A percentile compares a stretch with the other conserved stretches of the same genome.
These are phyloP conservation scores for Scomber japonicus DNA, from an alignment of 2,113 vertebrate genomes.

Conservation along the genomic window DNA sequence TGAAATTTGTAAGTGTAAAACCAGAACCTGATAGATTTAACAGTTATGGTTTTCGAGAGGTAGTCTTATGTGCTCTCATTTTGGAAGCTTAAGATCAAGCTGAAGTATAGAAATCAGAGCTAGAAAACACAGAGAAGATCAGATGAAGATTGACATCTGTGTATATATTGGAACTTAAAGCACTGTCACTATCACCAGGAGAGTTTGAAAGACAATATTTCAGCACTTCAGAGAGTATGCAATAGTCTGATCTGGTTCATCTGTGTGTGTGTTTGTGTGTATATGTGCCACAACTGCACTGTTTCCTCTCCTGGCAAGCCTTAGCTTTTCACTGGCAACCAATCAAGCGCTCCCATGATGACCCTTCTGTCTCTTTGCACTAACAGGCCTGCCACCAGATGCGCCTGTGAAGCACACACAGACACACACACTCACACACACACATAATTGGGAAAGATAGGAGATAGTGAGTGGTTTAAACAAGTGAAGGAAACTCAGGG, in stretches of 20 bases:
- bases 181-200: constrained; percentile 40
- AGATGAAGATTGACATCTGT: constrained; percentile 60
- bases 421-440: constrained; percentile 29
- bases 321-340: constrained; percentile 79
- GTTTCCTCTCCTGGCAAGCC: constrained; percentile 79
- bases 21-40: constrained; percentile 39
- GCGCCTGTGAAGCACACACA: constrained; percentile 78
- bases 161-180: constrained; percentile 40
- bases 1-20: constrained; percentile 29
- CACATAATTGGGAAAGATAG: constrained; percentile 56
- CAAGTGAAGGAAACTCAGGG: constrained; percentile 62
- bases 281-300: constrained; percentile 75
- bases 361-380: constrained; percentile 83
- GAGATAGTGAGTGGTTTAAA: constrained; percentile 55
- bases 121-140: constrained; percentile 37
- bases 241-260: constrained; percentile 56
- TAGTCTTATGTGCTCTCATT: constrained; percentile 36
- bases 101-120: constrained; percentile 37
- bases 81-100: constrained; percentile 24
- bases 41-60: constrained; percentile 18
- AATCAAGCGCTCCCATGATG: constrained; percentile 83
- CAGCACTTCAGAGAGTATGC: constrained; percentile 56
- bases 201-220: constrained; percentile 63
- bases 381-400: constrained; percentile 85
- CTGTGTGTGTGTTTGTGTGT: constrained; percentile 48